phyloP scores from a whole-genome alignment of 2,113 vertebrate species.

The Etheostoma spectabile region DNA sequence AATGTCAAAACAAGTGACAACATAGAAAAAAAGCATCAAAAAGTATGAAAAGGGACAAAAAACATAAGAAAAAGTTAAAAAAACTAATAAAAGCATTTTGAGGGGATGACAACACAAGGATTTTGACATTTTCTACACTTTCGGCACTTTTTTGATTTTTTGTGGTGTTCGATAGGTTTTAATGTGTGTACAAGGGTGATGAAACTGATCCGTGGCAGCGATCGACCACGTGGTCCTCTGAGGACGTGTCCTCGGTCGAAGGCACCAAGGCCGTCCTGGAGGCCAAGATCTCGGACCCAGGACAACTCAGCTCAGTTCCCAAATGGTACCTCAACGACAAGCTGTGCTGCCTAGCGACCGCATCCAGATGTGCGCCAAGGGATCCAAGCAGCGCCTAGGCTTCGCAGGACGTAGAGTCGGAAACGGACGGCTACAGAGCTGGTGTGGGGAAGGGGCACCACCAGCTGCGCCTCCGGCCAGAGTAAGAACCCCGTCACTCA shows the following conservation, averaged over 20 bases:
- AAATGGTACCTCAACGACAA: constrained; percentile 96
- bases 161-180: too few species aligned
- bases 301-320: constrained; percentile 91
- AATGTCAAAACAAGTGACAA: too few species aligned
- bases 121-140: too few species aligned
- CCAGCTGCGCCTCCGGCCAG: constrained; percentile 90
- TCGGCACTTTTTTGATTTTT: too few species aligned
- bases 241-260: constrained; percentile 90
- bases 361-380: constrained; percentile 93
- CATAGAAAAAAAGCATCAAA: too few species aligned
- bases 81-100: too few species aligned
- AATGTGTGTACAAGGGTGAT: too few species aligned
- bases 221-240: constrained; percentile 91
- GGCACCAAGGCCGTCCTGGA: constrained; percentile 95
- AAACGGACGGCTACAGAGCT: constrained; percentile 92
- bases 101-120: too few species aligned
- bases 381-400: constrained; percentile 94
- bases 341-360: constrained; percentile 89
- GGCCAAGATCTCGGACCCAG: constrained; percentile 95
- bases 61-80: too few species aligned
- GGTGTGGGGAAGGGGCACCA: constrained; percentile 94
- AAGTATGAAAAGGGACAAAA: too few species aligned
- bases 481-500: constrained; percentile 76
- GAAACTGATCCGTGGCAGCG: constrained; percentile 75
- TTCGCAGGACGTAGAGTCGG: constrained; percentile 91